Percentiles rank a stretch among this genome's conserved stretches.
phyloP scores from a whole-genome alignment of 2,888 invertebrate species.

The Epinotia nisella region DNA sequence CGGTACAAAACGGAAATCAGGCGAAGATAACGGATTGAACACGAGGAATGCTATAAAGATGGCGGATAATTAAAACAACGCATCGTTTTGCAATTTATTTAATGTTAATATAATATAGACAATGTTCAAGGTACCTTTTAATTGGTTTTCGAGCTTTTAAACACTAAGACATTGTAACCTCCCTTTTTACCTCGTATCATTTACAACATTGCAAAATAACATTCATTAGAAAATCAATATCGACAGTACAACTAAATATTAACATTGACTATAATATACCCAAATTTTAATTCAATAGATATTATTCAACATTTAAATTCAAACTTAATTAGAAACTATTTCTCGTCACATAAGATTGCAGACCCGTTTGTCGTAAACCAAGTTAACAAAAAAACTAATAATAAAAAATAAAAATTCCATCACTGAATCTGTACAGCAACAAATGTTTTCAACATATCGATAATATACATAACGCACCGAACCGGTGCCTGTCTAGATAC shows the following conservation, averaged over 20 bases:
- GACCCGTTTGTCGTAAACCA: constrained; percentile 82
- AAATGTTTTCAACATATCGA: constrained; percentile 65
- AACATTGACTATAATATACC: constrained; percentile 82
- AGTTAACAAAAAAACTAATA: constrained; percentile 77
- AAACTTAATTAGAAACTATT: constrained; percentile 77
- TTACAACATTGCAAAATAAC: constrained; percentile 82
- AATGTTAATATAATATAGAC: constrained; percentile 85
- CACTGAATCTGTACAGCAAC: constrained; percentile 73
- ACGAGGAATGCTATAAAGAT: neutral
- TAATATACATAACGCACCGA: constrained; percentile 54
- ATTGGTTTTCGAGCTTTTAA: constrained; percentile 83
- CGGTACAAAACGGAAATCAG: neutral
- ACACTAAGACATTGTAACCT: constrained; percentile 82
- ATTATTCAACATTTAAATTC: constrained; percentile 72
- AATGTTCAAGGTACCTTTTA: constrained; percentile 84
- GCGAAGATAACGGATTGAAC: neutral
- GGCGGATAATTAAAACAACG: constrained; percentile 37
- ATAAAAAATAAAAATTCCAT: constrained; percentile 77
- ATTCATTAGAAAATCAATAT: constrained; percentile 76
- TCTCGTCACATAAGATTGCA: constrained; percentile 78
- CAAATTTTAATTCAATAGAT: constrained; percentile 77
- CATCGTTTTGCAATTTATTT: constrained; percentile 79
- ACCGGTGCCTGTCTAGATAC: constrained; percentile 60
- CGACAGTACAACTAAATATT: constrained; percentile 74
- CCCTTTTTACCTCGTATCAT: constrained; percentile 75